Evolutionary conservation across 2,113 vertebrate genomes (phyloP).

Genomic region (Zonotrichia leucophrys): DNA sequence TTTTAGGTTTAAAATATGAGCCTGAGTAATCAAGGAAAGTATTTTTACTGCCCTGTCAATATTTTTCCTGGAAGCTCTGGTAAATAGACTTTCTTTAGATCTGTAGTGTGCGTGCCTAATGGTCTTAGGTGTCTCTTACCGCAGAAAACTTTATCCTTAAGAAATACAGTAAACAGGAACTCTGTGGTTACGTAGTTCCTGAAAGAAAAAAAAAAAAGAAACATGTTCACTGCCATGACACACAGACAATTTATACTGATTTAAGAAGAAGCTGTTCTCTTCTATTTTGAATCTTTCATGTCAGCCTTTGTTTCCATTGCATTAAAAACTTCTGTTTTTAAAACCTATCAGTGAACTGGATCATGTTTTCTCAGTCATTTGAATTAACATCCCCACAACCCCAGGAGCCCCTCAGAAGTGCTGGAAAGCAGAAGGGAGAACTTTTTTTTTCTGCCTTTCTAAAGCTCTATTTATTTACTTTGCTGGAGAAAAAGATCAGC

Average conservation of each 20-base stretch:
- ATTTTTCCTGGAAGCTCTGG: slow-evolving; percentile 82
- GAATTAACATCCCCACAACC: not conserved
- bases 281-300: slow-evolving; percentile 28
- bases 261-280: slow-evolving; percentile 47
- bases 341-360: not conserved
- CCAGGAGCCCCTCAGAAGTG: not conserved
- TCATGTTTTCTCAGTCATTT: slow-evolving; percentile 40
- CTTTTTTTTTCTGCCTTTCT: not conserved
- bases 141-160: slow-evolving; percentile 77
- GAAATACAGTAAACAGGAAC: slow-evolving; percentile 80
- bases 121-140: slow-evolving; percentile 77
- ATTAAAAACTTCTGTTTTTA: slow-evolving; percentile 13
- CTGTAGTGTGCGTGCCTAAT: slow-evolving; percentile 68
- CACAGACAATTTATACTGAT: slow-evolving; percentile 56
- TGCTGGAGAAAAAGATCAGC: slow-evolving; percentile 20
- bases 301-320: slow-evolving; percentile 41
- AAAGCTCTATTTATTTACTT: slow-evolving; percentile 47
- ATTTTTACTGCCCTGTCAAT: slow-evolving; percentile 85
- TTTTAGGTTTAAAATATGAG: slow-evolving; percentile 79
- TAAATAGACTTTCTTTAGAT: slow-evolving; percentile 79
- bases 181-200: slow-evolving; percentile 73
- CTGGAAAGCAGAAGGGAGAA: not conserved
- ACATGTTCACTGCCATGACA: slow-evolving; percentile 40
- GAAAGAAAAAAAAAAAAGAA: slow-evolving; percentile 43
- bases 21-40: slow-evolving; percentile 83